A percentile compares a stretch with the other conserved stretches of the same genome.
phyloP scores from a whole-genome alignment of 2,797 vertebrate genomes.

The Alectoris magna region DNA sequence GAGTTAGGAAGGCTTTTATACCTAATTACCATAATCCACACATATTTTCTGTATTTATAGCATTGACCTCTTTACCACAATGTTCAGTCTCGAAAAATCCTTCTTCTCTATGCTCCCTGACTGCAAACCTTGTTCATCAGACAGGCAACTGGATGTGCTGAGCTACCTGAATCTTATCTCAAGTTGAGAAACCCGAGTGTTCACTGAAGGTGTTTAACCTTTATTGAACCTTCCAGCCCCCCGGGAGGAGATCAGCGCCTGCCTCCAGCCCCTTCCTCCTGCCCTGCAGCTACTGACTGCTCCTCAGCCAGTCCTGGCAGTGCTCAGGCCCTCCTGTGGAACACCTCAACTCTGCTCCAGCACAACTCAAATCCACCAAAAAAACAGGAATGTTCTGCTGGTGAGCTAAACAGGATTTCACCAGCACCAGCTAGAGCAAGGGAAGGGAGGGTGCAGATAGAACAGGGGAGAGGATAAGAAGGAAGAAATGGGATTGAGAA shows the following conservation, averaged over 20 bases:
- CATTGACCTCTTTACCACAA: neutral
- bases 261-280: neutral
- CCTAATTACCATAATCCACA: neutral
- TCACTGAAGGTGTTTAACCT: neutral
- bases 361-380: neutral
- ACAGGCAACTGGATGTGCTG: neutral
- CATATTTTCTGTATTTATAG: neutral
- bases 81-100: neutral
- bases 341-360: neutral
- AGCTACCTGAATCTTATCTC: neutral
- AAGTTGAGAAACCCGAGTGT: accelerated
- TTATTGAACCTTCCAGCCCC: neutral
- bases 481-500: neutral
- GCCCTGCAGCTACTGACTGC: neutral
- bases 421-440: neutral
- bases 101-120: neutral
- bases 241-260: neutral
- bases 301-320: neutral
- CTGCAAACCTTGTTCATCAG: neutral
- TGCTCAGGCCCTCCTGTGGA: neutral
- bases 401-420: neutral
- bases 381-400: neutral
- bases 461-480: neutral
- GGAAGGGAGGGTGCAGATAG: neutral
- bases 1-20: accelerated